Base-by-base conservation (phyloP, 2,797 vertebrate genomes). In the Astyanax mexicanus region DNA sequence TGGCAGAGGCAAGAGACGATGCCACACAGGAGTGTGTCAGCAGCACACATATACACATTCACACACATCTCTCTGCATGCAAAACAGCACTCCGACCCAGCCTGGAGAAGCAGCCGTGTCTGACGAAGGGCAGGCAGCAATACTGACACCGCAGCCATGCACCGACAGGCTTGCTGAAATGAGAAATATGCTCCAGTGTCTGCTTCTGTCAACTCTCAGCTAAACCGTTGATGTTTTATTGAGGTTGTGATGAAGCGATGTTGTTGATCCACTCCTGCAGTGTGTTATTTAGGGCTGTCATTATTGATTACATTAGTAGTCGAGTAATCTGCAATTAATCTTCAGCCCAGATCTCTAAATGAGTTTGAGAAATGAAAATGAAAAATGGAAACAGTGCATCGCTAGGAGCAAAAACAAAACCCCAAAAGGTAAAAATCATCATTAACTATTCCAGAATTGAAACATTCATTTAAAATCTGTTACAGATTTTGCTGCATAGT, bases 11-110 rank as follows among this genome's bases (percentile, higher is more conserved):
- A 67, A 75, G 74, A 75, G 72, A 62, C 32, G 65, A 69, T 68
- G 76, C 57, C 66, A 73, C 65, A 74, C 29, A 65, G 58, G 69
- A 73, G 73, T 66, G 67, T 65, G 51, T 70, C 74, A 77, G 70
- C 23, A 68, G 44, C 64, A 58, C 65, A 69, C 66, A 69, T 37
- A 61, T 6, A 10, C 38, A 40, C 29, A 57, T 15, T 42, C 27
- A 47, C 4, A 49, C 12, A 44, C 5, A n/a, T 12, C 32, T 51
- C 49, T 27, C 78, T 77, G 74, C 74, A 83, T 77, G 69, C 78
- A 57, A 67, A 77, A 29, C 49, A 76, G 51, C 44, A 23, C 73
- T 72, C 52, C 13, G 29, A 58, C 69, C 37, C 44, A 71, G 70
- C 47, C 58, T 67, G 66, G 62, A 74, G 74, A 72, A 74, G 65